Percentiles rank a stretch among this genome's conserved stretches.
Evolutionary conservation across 2,797 vertebrate species (phyloP).

Genomic region (Sebastolobus altivelis): DNA sequence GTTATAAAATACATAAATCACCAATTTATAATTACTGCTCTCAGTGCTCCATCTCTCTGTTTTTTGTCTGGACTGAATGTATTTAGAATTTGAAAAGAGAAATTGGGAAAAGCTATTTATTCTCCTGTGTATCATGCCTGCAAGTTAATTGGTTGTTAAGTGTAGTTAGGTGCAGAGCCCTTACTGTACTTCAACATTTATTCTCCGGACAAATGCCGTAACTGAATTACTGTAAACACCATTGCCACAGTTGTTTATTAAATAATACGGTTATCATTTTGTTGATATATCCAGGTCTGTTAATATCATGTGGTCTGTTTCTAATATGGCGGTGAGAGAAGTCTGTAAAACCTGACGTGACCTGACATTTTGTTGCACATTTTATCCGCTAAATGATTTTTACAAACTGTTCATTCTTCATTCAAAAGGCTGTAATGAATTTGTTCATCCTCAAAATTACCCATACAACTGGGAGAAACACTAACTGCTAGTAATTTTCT

Average conservation of each 20-base stretch:
- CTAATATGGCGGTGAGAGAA: neutral
- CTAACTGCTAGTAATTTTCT: neutral
- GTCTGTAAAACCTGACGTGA: neutral
- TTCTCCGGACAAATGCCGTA: slow-evolving; percentile 12
- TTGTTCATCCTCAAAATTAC: slow-evolving; percentile 4
- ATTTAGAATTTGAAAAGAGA: slow-evolving; percentile 59
- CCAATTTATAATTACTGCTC: slow-evolving; percentile 64
- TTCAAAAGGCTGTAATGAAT: slow-evolving; percentile 6
- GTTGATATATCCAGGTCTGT: neutral
- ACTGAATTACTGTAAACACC: slow-evolving; percentile 14
- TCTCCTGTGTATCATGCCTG: slow-evolving; percentile 16
- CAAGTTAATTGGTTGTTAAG: slow-evolving; percentile 33
- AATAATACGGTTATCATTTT: neutral
- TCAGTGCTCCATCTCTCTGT: slow-evolving; percentile 29
- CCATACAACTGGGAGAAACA: slow-evolving; percentile 7
- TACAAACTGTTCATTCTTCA: neutral
- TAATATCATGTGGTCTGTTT: neutral
- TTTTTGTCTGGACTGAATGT: slow-evolving; percentile 52
- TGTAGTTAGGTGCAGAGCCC: neutral
- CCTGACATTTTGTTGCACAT: neutral
- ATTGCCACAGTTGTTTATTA: slow-evolving; percentile 7
- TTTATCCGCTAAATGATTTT: slow-evolving; percentile 2
- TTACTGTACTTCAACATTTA: slow-evolving; percentile 16
- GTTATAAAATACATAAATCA: slow-evolving; percentile 70
- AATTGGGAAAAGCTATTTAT: slow-evolving; percentile 49